Base-by-base conservation (phyloP, 2,797 vertebrate species). In the Chaunax sp. region DNA sequence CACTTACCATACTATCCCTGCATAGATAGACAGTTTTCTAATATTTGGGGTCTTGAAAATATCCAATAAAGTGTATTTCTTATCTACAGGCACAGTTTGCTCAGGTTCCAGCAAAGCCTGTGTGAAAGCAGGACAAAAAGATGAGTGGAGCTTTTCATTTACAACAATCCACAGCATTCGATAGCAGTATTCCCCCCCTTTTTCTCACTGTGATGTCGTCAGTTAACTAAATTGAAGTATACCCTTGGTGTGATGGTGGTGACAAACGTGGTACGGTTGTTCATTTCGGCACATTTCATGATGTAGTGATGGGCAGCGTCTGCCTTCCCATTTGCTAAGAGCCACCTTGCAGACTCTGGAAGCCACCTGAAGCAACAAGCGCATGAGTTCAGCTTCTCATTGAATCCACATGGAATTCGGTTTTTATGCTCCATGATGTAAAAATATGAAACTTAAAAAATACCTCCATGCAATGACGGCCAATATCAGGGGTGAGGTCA, bases 11-110 rank as follows among this genome's bases (percentile, higher is more conserved):
- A 96, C 69, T 25, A 94, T 82, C 12, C 94, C 95, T 23, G 88
- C 88, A 52, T 72, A 94, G 45, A 96, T 67, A 0, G 95, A 92
- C 74, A 95, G 87, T 72, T 81, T 95, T 54, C 93, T 88, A 18
- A 97, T 92, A 19, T 87, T 83, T 2, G 89, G 89, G 0, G 95
- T 96, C 70, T 81, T 94, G 78, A 96, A 94, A 75, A 97, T 90
- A 77, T 94, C 93, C 47, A 94, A 18, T 63, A 94, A 84, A 0
- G 91, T 95, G 70, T 94, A 95, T 56, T 66, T 94, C n/a, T 47
- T 83, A 15, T 80, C 19, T 40, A 23, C 25, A 2, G 30, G 72
- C 53, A 75, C 80, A 64, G 66, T 81, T 11, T 73, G 26, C n/a
- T 56, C 58, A 10, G 81, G 85, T 66, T 89, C 78, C 40, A 89